These are phyloP conservation scores for Drosophila eugracilis DNA, from an alignment of 1,140 invertebrate genomes.

Conservation along the genomic window DNA sequence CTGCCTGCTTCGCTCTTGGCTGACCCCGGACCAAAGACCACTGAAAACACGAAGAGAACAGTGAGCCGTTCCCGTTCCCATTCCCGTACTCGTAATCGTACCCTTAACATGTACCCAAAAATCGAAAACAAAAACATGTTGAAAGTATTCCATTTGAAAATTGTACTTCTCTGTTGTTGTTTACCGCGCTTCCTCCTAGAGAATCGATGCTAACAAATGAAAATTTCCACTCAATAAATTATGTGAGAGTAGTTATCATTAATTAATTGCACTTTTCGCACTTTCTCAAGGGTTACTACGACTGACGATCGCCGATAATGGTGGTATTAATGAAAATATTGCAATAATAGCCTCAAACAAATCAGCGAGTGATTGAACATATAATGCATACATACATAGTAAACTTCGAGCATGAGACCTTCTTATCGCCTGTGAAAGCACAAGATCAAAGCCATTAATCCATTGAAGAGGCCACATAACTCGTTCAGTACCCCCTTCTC, in stretches of 20 bases:
- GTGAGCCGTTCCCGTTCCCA: conserved; percentile 15
- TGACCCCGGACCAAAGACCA: conserved; percentile 58
- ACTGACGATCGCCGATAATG: conserved; percentile 51
- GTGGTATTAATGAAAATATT: conserved; percentile 12
- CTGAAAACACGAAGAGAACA: conserved; percentile 7
- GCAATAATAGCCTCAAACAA: conserved; percentile 45
- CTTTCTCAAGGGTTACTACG: conserved; percentile 63
- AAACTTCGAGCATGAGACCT: neutral
- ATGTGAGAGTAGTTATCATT: conserved; percentile 62
- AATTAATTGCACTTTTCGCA: conserved; percentile 67
- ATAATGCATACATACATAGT: conserved; percentile 53
- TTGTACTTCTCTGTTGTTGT: conserved; percentile 21
- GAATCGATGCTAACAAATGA: too few species aligned
- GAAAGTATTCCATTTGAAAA: conserved; percentile 60
- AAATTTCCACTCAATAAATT: conserved; percentile 59
- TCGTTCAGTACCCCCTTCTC: neutral
- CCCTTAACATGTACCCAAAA: neutral
- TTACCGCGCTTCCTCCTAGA: conserved; percentile 15
- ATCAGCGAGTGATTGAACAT: conserved; percentile 58
- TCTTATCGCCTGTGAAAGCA: conserved; percentile 62
- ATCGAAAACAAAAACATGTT: conserved; percentile 60
- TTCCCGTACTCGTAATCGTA: neutral
- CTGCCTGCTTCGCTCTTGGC: conserved; percentile 46
- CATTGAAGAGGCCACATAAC: conserved; percentile 32
- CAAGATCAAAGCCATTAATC: conserved; percentile 33